These are phyloP conservation scores for Chorisops tibialis DNA, from an alignment of 2,888 invertebrate species.

Conservation along the genomic window DNA sequence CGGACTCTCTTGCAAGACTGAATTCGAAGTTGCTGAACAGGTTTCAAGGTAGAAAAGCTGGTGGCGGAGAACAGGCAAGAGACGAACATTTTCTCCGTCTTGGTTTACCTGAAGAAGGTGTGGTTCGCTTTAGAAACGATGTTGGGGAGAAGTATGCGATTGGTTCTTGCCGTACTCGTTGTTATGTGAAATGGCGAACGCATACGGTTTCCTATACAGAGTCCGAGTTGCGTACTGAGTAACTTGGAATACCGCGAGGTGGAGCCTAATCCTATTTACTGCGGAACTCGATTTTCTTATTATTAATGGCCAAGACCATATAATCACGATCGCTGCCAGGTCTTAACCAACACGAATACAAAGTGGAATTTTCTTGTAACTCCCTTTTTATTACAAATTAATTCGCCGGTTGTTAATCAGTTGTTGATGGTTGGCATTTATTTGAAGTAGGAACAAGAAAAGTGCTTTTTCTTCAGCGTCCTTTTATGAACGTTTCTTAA, in stretches of 20 bases:
- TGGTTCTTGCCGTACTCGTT: background rate
- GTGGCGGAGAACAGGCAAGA: background rate
- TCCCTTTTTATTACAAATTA: slow-evolving; percentile 28
- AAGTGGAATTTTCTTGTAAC: background rate
- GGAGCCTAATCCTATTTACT: background rate
- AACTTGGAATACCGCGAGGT: background rate
- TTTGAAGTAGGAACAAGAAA: slow-evolving; percentile 10
- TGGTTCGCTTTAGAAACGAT: background rate
- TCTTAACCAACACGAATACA: background rate
- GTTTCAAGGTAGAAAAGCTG: slow-evolving; percentile 7
- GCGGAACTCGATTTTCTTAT: background rate
- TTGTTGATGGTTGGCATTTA: slow-evolving; percentile 32
- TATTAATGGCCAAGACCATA: background rate
- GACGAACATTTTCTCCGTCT: background rate
- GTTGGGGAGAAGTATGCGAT: background rate
- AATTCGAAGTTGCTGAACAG: slow-evolving; percentile 5
- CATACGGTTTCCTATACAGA: background rate
- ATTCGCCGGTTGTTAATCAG: slow-evolving; percentile 32
- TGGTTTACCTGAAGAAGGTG: background rate
- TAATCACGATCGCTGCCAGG: background rate
- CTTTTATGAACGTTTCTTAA: no score
- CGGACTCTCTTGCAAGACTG: slow-evolving; percentile 12
- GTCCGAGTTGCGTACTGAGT: slow-evolving; percentile 1
- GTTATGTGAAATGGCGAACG: background rate
- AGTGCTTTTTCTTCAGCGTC: no score